phyloP scores from a whole-genome alignment of 1,140 invertebrate genomes.

The Lordiphosa mommai region DNA sequence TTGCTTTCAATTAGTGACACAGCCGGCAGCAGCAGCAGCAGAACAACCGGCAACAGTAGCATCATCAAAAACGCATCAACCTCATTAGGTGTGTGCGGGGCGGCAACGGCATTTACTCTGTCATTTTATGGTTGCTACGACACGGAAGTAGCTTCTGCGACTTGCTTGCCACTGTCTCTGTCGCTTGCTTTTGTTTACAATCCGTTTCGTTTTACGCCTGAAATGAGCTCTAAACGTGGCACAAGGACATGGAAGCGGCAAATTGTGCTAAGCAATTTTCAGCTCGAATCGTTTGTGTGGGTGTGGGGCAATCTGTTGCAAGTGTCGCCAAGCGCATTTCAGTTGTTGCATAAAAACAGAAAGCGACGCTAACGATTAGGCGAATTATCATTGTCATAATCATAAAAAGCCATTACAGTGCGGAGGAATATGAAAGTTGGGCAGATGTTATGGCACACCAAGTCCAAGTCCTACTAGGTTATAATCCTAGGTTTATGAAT shows the following conservation, averaged over 20 bases:
- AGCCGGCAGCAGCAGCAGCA: constrained; percentile 12
- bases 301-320: constrained; percentile 55
- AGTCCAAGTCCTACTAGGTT: no score
- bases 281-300: constrained; percentile 59
- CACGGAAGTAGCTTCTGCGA: constrained; percentile 41
- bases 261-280: constrained; percentile 73
- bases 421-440: background rate
- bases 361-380: constrained; percentile 36
- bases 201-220: constrained; percentile 64
- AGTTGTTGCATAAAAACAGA: constrained; percentile 62
- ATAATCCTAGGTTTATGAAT: no score
- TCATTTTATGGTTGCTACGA: constrained; percentile 60
- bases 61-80: constrained; percentile 75
- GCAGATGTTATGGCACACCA: background rate
- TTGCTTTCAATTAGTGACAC: constrained; percentile 59
- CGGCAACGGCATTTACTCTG: constrained; percentile 54
- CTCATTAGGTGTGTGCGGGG: constrained; percentile 43
- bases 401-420: constrained; percentile 52
- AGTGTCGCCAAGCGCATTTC: constrained; percentile 68
- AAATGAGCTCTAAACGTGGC: constrained; percentile 39
- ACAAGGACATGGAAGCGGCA: constrained; percentile 49
- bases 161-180: constrained; percentile 18
- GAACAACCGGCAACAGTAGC: constrained; percentile 41
- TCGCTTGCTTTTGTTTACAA: constrained; percentile 58
- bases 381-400: constrained; percentile 69